phyloP scores from a whole-genome alignment of 2,888 invertebrate species.

The Hydrotaea diabolus region DNA sequence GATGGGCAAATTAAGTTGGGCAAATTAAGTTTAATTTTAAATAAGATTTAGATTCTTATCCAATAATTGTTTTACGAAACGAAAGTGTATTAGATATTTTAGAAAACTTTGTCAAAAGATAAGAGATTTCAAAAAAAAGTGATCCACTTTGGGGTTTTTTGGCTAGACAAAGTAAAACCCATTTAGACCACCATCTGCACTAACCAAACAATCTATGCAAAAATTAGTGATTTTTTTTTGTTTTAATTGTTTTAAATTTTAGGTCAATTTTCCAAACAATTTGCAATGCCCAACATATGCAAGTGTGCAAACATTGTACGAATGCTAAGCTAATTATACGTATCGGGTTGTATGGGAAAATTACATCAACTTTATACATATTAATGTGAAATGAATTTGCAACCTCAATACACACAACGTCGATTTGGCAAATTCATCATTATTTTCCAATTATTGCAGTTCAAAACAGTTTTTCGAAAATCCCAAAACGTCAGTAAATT shows the following conservation, averaged over 20 bases:
- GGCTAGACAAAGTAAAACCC: too few species aligned
- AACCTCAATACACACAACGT: too few species aligned
- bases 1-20: not conserved
- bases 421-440: not conserved
- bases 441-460: slow-evolving; percentile 14
- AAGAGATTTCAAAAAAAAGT: too few species aligned
- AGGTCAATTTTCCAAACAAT: too few species aligned
- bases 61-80: not conserved
- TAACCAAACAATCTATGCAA: too few species aligned
- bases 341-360: too few species aligned
- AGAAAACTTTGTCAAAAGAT: too few species aligned
- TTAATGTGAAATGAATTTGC: not conserved
- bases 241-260: not conserved
- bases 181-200: too few species aligned
- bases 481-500: not conserved
- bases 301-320: not conserved
- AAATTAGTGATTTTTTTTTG: too few species aligned
- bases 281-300: too few species aligned
- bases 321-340: not conserved
- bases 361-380: not conserved
- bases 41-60: not conserved
- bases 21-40: not conserved
- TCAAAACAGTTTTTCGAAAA: not conserved
- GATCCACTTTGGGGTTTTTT: too few species aligned
- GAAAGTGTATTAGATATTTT: too few species aligned